Conservation (phyloP, 2,113 vertebrate genomes). For the Pterophyllum scalare region DNA sequence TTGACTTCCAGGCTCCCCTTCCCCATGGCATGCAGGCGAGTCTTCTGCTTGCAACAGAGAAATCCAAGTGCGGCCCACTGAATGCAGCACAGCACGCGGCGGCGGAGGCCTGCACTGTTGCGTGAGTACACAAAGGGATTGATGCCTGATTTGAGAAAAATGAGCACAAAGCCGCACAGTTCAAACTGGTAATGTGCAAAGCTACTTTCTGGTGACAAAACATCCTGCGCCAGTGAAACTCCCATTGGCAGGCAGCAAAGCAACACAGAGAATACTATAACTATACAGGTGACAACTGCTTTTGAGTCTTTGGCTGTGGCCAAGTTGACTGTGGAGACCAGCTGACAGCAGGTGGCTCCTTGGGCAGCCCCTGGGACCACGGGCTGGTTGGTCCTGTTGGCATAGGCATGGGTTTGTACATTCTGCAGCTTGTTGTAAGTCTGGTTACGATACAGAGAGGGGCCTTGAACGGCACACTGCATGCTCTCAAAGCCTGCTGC, state of each 20-base stretch:
- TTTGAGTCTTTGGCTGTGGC: constrained; percentile 91
- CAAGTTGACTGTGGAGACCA: constrained; percentile 87
- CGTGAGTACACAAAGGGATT: constrained; percentile 98
- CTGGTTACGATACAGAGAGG: constrained; percentile 90
- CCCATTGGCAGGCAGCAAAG: constrained; percentile 94
- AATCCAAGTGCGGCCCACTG: constrained; percentile 85
- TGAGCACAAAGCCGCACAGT: constrained; percentile 92
- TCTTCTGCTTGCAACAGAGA: constrained; percentile 93
- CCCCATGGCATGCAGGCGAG: constrained; percentile 90
- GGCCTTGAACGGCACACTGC: constrained; percentile 81
- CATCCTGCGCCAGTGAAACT: constrained; percentile 88
- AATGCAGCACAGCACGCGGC: constrained; percentile 89
- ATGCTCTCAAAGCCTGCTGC: constrained; percentile 75
- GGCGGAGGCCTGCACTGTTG: constrained; percentile 91
- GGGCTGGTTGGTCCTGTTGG: constrained; percentile 74
- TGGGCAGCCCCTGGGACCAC: constrained; percentile 74
- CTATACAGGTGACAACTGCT: constrained; percentile 90
- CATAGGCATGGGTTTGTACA: constrained; percentile 80
- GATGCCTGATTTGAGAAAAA: constrained; percentile 95
- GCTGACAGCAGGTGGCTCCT: constrained; percentile 84
- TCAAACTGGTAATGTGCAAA: constrained; percentile 94
- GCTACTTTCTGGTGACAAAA: constrained; percentile 82
- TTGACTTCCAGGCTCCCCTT: constrained; percentile 94
- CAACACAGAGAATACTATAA: constrained; percentile 92
- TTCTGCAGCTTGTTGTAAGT: constrained; percentile 87